Evolutionary conservation across 2,797 vertebrate genomes (phyloP), one percentile per base, ranked within the genome.

Genomic region (Enteromius unitaeniatus): DNA sequence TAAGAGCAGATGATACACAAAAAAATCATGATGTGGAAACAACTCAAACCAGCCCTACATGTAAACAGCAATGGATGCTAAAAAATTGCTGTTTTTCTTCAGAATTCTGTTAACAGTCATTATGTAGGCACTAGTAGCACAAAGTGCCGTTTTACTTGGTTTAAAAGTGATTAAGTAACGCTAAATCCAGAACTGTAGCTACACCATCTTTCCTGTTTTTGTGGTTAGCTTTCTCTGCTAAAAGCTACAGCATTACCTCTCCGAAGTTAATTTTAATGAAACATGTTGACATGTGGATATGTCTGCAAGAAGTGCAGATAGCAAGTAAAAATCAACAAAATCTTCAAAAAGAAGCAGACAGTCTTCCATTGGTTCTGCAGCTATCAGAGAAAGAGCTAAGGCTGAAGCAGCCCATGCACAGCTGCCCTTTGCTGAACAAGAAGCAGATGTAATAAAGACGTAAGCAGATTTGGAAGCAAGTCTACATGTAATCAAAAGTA

Each of bases 321-420:
- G 1, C 34, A 68, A 68, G 34, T 40, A 34, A 37, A 69, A 69
- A 42, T 69, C 37, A 21, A 6, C 37, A 62, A 14, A 62, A 26
- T 60, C 58, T 5, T 26, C 23, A 42, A 67, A 67, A 67, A n/a
- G 37, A 37, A 69, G 67, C 67, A 69, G 67, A 69, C 37, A 69
- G 31, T 69, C 21, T 37, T 69, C 21, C 34, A 37, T 40, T 40
- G 37, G 67, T 21, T 69, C 37, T 69, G 10, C 21, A 40, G 37
- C 67, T 6, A 42, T 69, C 37, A 42, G 19, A 69, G 67, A 10
- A 42, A 4, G 34, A 69, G 67, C 67, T 69, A 69, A 23, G 37
- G 37, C 21, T 14, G 21, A 69, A 69, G 37, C 1, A 13, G 37
- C 37, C 37, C 10, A 0, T 42, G 67, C 37, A n/a, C 9, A 69